Percentiles rank a stretch among this genome's conserved stretches.
Evolutionary conservation across 2,113 vertebrate species (phyloP).

Genomic region (Odontophorus gujanensis): DNA sequence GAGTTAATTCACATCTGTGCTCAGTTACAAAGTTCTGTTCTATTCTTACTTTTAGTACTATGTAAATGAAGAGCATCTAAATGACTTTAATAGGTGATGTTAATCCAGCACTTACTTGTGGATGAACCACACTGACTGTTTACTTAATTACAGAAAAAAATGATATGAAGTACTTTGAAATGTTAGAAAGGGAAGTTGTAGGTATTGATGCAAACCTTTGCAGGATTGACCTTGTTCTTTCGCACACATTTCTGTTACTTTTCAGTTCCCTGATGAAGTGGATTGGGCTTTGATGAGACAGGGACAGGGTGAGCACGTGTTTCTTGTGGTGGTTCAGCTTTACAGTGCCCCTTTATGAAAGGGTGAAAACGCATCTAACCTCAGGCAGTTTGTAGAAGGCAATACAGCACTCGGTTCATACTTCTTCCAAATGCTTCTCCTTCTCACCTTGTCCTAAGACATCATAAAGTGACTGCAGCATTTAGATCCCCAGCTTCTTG

Average conservation of each 20-base stretch:
- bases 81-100: not conserved
- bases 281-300: not conserved
- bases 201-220: not conserved
- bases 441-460: not conserved
- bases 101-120: not conserved
- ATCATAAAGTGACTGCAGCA: not conserved
- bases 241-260: not conserved
- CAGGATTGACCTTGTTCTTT: not conserved
- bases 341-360: not conserved
- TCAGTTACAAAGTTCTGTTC: not conserved
- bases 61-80: not conserved
- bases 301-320: not conserved
- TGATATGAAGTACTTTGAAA: not conserved
- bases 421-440: not conserved
- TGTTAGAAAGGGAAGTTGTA: not conserved
- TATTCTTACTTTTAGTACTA: not conserved
- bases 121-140: not conserved
- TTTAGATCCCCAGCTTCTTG: not conserved
- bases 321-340: not conserved
- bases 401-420: not conserved
- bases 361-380: not conserved
- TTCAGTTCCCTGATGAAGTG: not conserved
- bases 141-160: not conserved
- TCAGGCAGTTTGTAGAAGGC: not conserved
- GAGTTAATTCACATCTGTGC: slow-evolving; percentile 40